Conservation (phyloP, 2,797 vertebrate species). For the Mus minutoides region DNA sequence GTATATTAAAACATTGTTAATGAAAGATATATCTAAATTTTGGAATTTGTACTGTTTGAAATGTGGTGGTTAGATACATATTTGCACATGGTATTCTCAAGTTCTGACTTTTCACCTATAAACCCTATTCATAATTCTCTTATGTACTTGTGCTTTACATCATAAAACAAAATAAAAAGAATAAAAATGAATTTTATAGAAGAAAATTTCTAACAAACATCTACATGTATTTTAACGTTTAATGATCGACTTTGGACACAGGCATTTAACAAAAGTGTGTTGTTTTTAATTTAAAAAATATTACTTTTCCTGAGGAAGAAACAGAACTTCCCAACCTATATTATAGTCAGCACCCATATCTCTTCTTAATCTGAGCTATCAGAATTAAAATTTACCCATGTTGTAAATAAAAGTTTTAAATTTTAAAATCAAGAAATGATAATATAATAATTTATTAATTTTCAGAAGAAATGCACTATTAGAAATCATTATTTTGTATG, state of each 20-base stretch:
- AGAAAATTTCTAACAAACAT: not conserved
- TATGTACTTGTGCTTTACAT: not conserved
- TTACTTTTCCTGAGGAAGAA: not conserved
- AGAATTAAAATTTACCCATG: not conserved
- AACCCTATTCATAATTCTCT: not conserved
- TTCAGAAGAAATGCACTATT: not conserved
- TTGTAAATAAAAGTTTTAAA: not conserved
- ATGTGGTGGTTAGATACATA: not conserved
- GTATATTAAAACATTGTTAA: not conserved
- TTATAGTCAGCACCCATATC: not conserved
- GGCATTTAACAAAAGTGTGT: not conserved
- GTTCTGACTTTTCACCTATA: not conserved
- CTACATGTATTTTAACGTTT: not conserved
- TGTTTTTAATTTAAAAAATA: not conserved
- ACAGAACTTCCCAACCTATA: not conserved
- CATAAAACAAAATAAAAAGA: too few species aligned
- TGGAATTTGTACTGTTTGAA: not conserved
- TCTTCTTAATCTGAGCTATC: not conserved
- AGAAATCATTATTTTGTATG: too few species aligned
- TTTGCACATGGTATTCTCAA: not conserved
- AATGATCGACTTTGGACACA: not conserved
- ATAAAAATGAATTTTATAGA: not conserved
- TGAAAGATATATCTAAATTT: too few species aligned
- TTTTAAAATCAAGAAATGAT: not conserved
- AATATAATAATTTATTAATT: not conserved